Evolutionary conservation across 1,140 invertebrate species (phyloP), one percentile per base, ranked within the genome.

Genomic region (Drosophila pectinifera): DNA sequence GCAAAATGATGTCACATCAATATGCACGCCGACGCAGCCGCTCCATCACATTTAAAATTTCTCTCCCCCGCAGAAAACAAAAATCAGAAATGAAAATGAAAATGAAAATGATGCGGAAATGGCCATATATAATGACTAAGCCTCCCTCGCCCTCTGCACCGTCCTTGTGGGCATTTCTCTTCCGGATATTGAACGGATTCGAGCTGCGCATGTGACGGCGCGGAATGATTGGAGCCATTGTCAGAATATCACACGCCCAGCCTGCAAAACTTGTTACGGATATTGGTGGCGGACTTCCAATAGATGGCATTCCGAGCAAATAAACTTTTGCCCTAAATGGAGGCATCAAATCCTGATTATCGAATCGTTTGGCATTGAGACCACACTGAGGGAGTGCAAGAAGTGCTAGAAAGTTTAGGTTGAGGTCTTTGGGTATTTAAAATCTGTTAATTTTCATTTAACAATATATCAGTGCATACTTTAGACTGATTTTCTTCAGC

Each of bases 51-150:
- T 56, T 46, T 43, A 57, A 56, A 55, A 36, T 61, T 49, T 16
- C 8, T 16, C 16, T 14, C 28, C n/a, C 34, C 16, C 8, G 16
- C 22, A 36, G 64, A 57, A 68, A 75, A 73, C 67, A 73, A 73
- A 73, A 73, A 59, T 63, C 42, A 38, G 69, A 70, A 70, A 57
- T 57, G 46, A 41, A 34, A 53, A 36, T 36, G 13, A 36, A 75
- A 75, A 64, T 73, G 73, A 76, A 77, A 77, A 76, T 77, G 62
- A 68, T 57, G 53, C 56, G 77, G 57, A 80, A 80, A 79, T 63
- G 41, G 51, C 31, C 67, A 49, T 59, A 73, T 36, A 72, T 64
- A 78, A 78, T 78, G 59, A 20, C 61, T 55, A 46, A 45, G 67
- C 59, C 41, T 45, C 28, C 38, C n/a, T 10, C 5, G 18, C 24